phyloP scores from a whole-genome alignment of 2,888 invertebrate species.

The Bhutanitis thaidina region DNA sequence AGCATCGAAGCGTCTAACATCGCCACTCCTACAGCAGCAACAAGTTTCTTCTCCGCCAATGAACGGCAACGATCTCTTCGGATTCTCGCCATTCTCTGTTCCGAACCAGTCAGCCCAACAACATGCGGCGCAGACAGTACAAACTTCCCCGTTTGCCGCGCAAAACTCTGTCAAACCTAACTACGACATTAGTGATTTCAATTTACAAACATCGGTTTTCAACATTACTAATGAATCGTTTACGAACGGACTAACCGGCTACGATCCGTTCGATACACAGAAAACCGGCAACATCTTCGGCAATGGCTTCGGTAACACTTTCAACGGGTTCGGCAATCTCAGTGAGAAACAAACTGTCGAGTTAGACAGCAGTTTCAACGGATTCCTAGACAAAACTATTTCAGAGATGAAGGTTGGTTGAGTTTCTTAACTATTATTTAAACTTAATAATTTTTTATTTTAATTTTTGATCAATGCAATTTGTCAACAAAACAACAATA shows the following conservation, averaged over 20 bases:
- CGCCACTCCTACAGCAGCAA: slow-evolving; percentile 35
- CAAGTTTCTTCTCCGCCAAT: slow-evolving; percentile 43
- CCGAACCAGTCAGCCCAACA: slow-evolving; percentile 34
- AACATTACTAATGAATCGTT: slow-evolving; percentile 54
- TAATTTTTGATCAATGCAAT: too few relatives aligned
- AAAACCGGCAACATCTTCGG: slow-evolving; percentile 74
- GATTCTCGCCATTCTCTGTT: slow-evolving; percentile 87
- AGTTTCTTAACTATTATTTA: slow-evolving; percentile 9
- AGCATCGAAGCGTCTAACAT: slow-evolving; percentile 78
- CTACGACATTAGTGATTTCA: slow-evolving; percentile 71
- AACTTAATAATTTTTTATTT: background rate
- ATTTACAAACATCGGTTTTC: slow-evolving; percentile 67
- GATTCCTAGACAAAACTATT: slow-evolving; percentile 89
- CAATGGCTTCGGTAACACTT: slow-evolving; percentile 58
- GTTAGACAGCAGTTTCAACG: slow-evolving; percentile 84
- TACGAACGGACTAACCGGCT: slow-evolving; percentile 67
- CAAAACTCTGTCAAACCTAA: slow-evolving; percentile 57
- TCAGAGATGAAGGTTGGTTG: slow-evolving; percentile 90
- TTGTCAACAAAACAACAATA: too few relatives aligned
- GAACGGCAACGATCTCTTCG: slow-evolving; percentile 87
- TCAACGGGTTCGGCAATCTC: slow-evolving; percentile 69
- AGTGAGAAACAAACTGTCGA: slow-evolving; percentile 72
- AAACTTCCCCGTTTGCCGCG: slow-evolving; percentile 34
- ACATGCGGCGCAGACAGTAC: slow-evolving; percentile 28
- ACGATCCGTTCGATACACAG: slow-evolving; percentile 93